These are phyloP conservation scores for Chaetorhynchus papuensis DNA, from an alignment of 2,113 vertebrate genomes.

Conservation along the genomic window DNA sequence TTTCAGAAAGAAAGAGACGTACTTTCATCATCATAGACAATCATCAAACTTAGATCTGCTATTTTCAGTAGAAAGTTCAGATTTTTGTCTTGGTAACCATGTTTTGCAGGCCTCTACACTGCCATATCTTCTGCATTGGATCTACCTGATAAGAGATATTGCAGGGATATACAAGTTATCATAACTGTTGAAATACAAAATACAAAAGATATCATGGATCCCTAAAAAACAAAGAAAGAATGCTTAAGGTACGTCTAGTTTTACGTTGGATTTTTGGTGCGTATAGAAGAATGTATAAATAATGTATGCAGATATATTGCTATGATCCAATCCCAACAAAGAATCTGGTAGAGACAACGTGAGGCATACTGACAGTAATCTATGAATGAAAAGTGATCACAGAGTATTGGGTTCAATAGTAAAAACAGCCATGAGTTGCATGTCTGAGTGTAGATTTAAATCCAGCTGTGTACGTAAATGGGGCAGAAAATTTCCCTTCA, in stretches of 20 bases:
- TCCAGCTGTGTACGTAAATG: background rate
- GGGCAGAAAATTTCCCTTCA: background rate
- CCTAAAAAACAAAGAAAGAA: background rate
- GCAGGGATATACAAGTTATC: background rate
- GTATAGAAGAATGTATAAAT: background rate
- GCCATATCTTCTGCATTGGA: background rate
- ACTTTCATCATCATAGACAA: background rate
- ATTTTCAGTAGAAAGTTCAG: background rate
- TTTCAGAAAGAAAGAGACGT: background rate
- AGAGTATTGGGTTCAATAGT: background rate
- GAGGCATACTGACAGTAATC: background rate
- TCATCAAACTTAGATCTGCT: background rate
- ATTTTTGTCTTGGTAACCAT: background rate
- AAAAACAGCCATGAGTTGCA: background rate
- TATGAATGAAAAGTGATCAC: background rate
- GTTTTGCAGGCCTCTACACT: background rate
- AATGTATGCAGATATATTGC: background rate
- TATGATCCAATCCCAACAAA: background rate
- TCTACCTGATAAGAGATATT: background rate
- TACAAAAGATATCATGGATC: background rate
- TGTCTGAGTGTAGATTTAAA: background rate
- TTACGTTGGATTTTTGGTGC: background rate
- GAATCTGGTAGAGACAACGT: background rate
- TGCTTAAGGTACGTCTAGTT: background rate
- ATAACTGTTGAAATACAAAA: background rate